Base-by-base conservation (phyloP, 2,888 invertebrate species). In the Agriotes lineatus region DNA sequence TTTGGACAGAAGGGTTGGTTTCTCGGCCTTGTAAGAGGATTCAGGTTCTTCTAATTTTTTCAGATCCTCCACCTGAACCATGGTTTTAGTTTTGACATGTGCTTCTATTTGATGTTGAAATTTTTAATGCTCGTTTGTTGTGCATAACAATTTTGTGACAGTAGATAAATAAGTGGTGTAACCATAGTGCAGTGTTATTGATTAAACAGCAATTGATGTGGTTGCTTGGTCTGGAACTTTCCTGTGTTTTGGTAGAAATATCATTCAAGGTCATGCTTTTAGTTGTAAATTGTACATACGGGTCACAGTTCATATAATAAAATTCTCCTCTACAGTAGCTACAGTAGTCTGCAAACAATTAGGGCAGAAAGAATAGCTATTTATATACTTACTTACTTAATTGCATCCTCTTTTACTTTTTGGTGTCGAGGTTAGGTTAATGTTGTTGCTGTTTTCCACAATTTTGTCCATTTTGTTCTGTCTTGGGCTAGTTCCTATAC, bases 1-100 rank as follows among this genome's bases (percentile, higher is more conserved):
- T 78, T 88, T 90, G 65, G 87, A 77, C 60, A 91, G 77, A 12
- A 91, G 81, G 0, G 87, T 81, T 62, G 74, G 75, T 69, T 81
- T 83, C 33, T 62, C 54, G 5, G n/a, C 2, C 19, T 16, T 56
- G 19, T 18, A 3, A 6, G 54, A 44, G 35, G 67, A 35, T 62
- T 67, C 60, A n/a, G 57, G 4, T 39, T 69, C 63, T 14, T 22
- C 18, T 6, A 67, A 39, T 54, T 69, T 69, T 30, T 20, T 39
- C 56, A 66, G 61, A 39, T 74, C 72, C 61, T 69, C 72, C 48
- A 71, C 30, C 44, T 56, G 50, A 19, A 59, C 52, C 65, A 65
- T 65, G 12, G 44, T 63, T 25, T 25, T 5, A 3, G 3, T 42
- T 42, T 42, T 42, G 42, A 42, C 42, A 42, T 14, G 7, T 42